Evolutionary conservation across 2,888 invertebrate genomes (phyloP), one percentile per base, ranked within the genome.

Genomic region (Metalampra italica): DNA sequence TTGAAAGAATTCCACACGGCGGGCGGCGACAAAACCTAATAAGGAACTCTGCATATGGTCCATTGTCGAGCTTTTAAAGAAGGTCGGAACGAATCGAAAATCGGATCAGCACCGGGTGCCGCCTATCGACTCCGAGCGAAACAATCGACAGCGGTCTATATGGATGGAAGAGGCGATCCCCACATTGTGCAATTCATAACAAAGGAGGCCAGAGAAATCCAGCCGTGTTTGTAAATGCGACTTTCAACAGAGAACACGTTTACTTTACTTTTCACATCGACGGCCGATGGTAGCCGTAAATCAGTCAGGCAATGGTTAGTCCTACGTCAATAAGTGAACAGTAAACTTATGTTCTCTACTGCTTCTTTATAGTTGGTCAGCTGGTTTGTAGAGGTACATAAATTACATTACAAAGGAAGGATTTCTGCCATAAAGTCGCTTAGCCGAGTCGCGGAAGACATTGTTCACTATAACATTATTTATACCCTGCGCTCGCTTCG

Each of bases 31-130:
- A 39, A 45, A 50, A 29, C 36, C 11, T 47, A 40, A 45, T 45
- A 45, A 36, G 44, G 13, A 29, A 39, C 37, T 29, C 62, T 58
- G 60, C 61, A 65, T 60, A 59, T 60, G 59, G 58, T 52, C 71
- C 64, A 75, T 82, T 80, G 80, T 82, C 65, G 58, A 60, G 52
- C 60, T 60, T 71, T 71, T 67, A 78, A 83, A 80, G 82, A 84
- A 83, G 82, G 80, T 78, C 72, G 81, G 78, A 84, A 87, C 85
- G 79, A 88, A 87, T 88, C 76, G 75, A 78, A 81, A 84, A 85
- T 82, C 75, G 72, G 79, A 86, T 81, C 79, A 82, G 61, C 69
- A 65, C 65, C 71, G 68, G 74, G 78, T 68, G 80, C 78, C 84
- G 82, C 84, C 85, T 80, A 81, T 75, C 75, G 68, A 70, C 70